A percentile compares a stretch with the other conserved stretches of the same genome.
phyloP scores from a whole-genome alignment of 2,888 invertebrate genomes.

The Cephus spinipes region DNA sequence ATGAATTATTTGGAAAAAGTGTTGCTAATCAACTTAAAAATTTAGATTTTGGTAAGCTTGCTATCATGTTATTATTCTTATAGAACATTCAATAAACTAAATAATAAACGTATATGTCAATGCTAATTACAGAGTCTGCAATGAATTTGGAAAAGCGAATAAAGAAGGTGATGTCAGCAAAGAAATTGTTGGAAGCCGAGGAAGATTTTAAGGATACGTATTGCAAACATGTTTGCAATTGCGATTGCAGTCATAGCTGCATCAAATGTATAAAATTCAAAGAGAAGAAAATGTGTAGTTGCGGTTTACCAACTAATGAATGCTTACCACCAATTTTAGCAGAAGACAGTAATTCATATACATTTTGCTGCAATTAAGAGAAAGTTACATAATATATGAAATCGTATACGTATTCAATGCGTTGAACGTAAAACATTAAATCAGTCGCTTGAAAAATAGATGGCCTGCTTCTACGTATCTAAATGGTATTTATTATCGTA shows the following conservation, averaged over 20 bases:
- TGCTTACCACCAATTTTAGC: constrained; percentile 14
- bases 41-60: neutral
- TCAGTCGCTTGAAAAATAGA: neutral
- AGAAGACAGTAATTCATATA: neutral
- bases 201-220: constrained; percentile 4
- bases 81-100: neutral
- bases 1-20: neutral
- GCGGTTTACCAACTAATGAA: constrained; percentile 17
- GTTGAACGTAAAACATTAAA: neutral
- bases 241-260: constrained; percentile 14
- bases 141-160: constrained; percentile 21
- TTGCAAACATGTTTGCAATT: constrained; percentile 1
- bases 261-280: neutral
- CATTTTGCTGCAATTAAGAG: neutral
- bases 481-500: neutral
- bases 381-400: neutral
- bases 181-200: constrained; percentile 2
- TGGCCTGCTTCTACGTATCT: neutral
- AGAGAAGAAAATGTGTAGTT: constrained; percentile 16
- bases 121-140: constrained; percentile 7
- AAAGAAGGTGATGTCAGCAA: constrained; percentile 20
- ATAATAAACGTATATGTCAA: neutral
- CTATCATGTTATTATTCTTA: neutral
- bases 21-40: neutral
- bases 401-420: neutral